A percentile compares a stretch with the other conserved stretches of the same genome.
Evolutionary conservation across 2,888 invertebrate genomes (phyloP).

Genomic region (Limnephilus lunatus): DNA sequence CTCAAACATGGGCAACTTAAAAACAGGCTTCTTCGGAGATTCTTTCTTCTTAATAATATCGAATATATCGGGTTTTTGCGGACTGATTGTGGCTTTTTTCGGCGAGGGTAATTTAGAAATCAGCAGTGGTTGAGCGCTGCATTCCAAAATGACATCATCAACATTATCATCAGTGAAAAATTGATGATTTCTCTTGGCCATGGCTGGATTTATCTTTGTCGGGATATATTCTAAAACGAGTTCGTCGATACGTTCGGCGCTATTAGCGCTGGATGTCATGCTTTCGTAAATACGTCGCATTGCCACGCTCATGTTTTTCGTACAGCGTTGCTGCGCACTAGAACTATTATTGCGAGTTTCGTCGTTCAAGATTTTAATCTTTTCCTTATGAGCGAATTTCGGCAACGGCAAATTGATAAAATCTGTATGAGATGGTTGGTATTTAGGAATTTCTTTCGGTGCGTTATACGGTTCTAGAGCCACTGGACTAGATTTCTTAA

Average conservation of each 20-base stretch:
- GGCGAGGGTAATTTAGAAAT: not conserved
- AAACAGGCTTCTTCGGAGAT: slow-evolving; percentile 68
- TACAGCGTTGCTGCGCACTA: slow-evolving; percentile 4
- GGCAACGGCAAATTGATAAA: slow-evolving; percentile 53
- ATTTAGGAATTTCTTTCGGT: not conserved
- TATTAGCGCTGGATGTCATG: slow-evolving; percentile 54
- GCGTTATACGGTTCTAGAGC: not conserved
- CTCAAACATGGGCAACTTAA: slow-evolving; percentile 69
- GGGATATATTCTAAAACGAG: slow-evolving; percentile 73
- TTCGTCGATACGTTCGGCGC: slow-evolving; percentile 26
- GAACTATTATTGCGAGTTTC: not conserved
- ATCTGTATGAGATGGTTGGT: slow-evolving; percentile 4
- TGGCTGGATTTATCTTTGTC: slow-evolving; percentile 72
- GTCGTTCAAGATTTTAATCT: not conserved
- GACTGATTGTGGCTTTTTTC: not conserved
- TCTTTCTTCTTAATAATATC: slow-evolving; percentile 32
- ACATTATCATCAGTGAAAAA: slow-evolving; percentile 69
- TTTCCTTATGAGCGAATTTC: slow-evolving; percentile 48
- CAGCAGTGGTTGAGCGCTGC: not conserved
- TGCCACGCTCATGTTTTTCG: slow-evolving; percentile 58
- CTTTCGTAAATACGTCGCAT: slow-evolving; percentile 62
- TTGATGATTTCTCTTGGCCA: slow-evolving; percentile 75
- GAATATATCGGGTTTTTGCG: slow-evolving; percentile 50
- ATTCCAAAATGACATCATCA: slow-evolving; percentile 67
- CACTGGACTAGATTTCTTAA: not conserved